Percentiles rank a stretch among this genome's conserved stretches.
Evolutionary conservation across 2,888 invertebrate species (phyloP).

Genomic region (Ophion obscuratus): DNA sequence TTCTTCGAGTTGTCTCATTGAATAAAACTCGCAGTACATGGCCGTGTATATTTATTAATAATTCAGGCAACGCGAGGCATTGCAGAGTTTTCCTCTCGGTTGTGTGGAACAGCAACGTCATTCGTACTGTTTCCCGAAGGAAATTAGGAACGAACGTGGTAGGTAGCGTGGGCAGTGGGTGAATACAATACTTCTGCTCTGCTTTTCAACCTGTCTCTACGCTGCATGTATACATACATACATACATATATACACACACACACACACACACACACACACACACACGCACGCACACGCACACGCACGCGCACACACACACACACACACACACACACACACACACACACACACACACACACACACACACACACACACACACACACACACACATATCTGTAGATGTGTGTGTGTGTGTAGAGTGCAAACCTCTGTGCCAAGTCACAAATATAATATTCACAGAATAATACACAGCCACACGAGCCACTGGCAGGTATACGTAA

Average conservation of each 20-base stretch:
- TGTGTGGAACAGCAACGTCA: conserved; percentile 73
- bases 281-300: too few relatives aligned
- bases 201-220: conserved; percentile 68
- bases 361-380: conserved; percentile 52
- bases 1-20: conserved; percentile 32
- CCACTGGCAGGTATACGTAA: conserved; percentile 26
- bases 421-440: conserved; percentile 75
- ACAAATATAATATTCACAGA: conserved; percentile 84
- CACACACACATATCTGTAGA: conserved; percentile 27
- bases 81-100: conserved; percentile 55
- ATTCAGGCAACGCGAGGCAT: conserved; percentile 44
- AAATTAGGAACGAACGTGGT: conserved; percentile 82
- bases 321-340: too few relatives aligned
- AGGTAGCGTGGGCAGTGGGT: conserved; percentile 35
- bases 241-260: neutral
- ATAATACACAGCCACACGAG: conserved; percentile 76
- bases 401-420: neutral
- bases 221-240: conserved; percentile 61
- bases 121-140: conserved; percentile 83
- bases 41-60: conserved; percentile 52
- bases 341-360: conserved; percentile 5
- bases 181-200: conserved; percentile 72
- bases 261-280: too few relatives aligned
- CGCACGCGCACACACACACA: too few relatives aligned
- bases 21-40: conserved; percentile 32